Conservation (phyloP, 2,888 invertebrate genomes). For the Drosophila parthenogenetica region DNA sequence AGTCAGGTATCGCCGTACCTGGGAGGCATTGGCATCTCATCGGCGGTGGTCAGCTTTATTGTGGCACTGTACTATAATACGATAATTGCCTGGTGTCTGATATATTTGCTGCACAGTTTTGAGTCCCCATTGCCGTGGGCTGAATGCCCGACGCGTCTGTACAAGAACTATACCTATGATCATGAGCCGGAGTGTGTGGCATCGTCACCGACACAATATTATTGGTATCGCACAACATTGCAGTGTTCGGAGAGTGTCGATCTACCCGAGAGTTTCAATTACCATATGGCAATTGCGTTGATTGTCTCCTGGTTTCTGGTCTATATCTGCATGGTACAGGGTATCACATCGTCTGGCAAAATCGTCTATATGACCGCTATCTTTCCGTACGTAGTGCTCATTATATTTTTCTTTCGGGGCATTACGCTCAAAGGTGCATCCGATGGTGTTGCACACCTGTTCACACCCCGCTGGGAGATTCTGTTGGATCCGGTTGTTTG, state of each 20-base stretch:
- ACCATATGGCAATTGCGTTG: conserved; percentile 94
- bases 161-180: conserved; percentile 91
- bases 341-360: conserved; percentile 98
- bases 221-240: conserved; percentile 97
- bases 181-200: conserved; percentile 92
- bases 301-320: conserved; percentile 96
- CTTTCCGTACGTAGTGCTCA: conserved; percentile 97
- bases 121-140: conserved; percentile 96
- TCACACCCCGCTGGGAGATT: conserved; percentile 96
- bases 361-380: conserved; percentile 98
- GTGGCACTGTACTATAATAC: conserved; percentile 99
- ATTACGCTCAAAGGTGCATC: conserved; percentile 92
- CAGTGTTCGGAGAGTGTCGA: conserved; percentile 96
- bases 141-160: conserved; percentile 94
- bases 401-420: conserved; percentile 98
- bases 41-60: conserved; percentile 97
- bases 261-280: conserved; percentile 94
- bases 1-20: conserved; percentile 94
- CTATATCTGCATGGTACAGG: conserved; percentile 98
- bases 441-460: conserved; percentile 94
- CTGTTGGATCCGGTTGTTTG: conserved; percentile 97
- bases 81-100: conserved; percentile 98
- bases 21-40: conserved; percentile 96
- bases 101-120: conserved; percentile 97
- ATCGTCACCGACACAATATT: conserved; percentile 96